Percentiles rank a stretch among this genome's conserved stretches.
phyloP scores from a whole-genome alignment of 2,888 invertebrate genomes.

The Himalopsyche tibetana region DNA sequence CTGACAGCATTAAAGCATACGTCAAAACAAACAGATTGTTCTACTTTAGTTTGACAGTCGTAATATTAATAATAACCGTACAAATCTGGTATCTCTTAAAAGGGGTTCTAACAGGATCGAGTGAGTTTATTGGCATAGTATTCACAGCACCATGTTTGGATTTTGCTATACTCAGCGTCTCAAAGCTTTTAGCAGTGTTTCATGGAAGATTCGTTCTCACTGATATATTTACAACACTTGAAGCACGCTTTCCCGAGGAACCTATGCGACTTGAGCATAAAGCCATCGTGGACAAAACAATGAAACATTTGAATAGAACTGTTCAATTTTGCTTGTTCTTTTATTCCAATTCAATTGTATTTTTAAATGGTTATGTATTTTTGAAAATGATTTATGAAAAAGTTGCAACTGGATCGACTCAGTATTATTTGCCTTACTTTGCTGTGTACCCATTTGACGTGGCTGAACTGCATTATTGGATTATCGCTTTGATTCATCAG shows the following conservation, averaged over 20 bases:
- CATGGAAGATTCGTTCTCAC: background rate
- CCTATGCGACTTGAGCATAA: background rate
- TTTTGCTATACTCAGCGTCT: background rate
- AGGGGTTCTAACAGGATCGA: too few species aligned
- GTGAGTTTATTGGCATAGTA: too few species aligned
- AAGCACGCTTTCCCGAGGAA: background rate
- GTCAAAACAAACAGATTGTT: background rate
- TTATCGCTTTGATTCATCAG: background rate
- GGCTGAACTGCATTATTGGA: background rate
- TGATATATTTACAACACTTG: background rate
- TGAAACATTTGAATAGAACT: background rate
- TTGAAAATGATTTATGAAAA: constrained; percentile 5
- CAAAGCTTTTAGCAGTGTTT: background rate
- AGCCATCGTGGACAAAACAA: background rate
- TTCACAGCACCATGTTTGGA: background rate
- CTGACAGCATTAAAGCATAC: background rate
- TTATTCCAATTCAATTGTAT: background rate
- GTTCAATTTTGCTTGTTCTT: background rate
- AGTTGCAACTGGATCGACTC: background rate
- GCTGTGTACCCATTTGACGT: background rate
- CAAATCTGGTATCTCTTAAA: background rate
- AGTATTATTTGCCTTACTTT: background rate
- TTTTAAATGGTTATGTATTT: background rate
- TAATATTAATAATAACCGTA: background rate
- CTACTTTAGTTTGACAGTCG: background rate